Conservation (phyloP, 2,113 vertebrate genomes). For the Pelusios castaneus region DNA sequence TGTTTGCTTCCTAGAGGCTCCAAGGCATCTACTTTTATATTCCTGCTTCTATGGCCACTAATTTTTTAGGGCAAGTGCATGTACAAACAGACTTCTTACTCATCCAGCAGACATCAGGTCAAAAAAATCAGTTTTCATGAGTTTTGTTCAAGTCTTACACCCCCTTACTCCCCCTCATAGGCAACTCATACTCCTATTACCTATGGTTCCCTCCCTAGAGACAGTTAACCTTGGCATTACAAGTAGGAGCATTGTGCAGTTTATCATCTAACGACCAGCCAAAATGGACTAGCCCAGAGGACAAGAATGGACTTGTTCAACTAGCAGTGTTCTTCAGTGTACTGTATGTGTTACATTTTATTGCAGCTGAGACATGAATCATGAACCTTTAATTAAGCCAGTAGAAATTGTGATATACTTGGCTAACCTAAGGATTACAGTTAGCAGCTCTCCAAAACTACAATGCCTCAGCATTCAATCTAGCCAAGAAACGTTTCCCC, state of each 20-base stretch:
- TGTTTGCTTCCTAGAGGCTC: neutral
- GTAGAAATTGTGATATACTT: neutral
- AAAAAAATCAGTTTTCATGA: neutral
- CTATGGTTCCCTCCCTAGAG: neutral
- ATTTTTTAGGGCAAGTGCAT: neutral
- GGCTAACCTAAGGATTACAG: neutral
- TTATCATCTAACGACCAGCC: neutral
- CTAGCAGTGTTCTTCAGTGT: neutral
- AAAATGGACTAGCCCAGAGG: constrained; percentile 16
- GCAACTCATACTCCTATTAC: neutral
- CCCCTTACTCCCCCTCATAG: neutral
- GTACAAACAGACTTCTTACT: neutral
- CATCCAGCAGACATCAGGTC: neutral
- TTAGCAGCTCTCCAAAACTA: neutral
- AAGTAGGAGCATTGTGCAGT: neutral
- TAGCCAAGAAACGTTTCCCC: neutral
- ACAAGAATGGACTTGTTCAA: neutral
- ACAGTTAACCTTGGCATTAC: neutral
- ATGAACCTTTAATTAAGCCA: neutral
- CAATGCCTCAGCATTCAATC: neutral
- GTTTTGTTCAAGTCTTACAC: neutral
- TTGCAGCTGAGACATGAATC: neutral
- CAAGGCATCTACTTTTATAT: neutral
- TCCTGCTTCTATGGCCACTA: neutral
- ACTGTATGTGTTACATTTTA: neutral